A percentile compares a stretch with the other conserved stretches of the same genome.
Conservation (phyloP, 2,113 vertebrate genomes). For the Callionymus lyra region DNA sequence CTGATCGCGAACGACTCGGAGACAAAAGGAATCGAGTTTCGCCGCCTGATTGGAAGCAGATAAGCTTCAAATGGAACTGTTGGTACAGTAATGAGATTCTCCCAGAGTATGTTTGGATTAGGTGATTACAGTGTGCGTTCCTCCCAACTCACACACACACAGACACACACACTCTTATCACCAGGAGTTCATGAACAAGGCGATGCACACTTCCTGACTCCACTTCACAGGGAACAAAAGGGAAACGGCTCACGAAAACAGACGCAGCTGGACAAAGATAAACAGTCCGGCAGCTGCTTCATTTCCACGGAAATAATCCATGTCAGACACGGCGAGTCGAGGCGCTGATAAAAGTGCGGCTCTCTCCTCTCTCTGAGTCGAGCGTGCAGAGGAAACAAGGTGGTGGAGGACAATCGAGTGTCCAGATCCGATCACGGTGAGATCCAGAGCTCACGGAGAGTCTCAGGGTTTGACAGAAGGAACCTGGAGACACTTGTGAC, state of each 20-base stretch:
- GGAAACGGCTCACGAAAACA: conserved; percentile 68
- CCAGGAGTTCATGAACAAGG: conserved; percentile 52
- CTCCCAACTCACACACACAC: conserved; percentile 40
- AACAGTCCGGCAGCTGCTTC: conserved; percentile 70
- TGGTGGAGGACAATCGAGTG: no score
- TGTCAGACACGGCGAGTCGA: conserved; percentile 35
- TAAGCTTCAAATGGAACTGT: conserved; percentile 68
- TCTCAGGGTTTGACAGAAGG: no score
- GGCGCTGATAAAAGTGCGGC: conserved; percentile 51
- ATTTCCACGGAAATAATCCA: conserved; percentile 49
- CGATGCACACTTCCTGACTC: conserved; percentile 52
- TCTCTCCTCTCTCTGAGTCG: no score
- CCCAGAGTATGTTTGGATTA: conserved; percentile 71
- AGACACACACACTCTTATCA: conserved; percentile 10
- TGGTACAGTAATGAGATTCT: conserved; percentile 69
- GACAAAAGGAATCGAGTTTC: conserved; percentile 68
- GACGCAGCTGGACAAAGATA: conserved; percentile 64
- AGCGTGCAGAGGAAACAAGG: no score
- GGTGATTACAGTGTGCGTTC: conserved; percentile 67
- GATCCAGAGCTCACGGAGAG: no score
- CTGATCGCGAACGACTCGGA: conserved; percentile 41
- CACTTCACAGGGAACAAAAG: conserved; percentile 52
- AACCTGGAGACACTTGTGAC: no score
- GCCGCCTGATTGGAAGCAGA: conserved; percentile 69
- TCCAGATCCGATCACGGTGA: no score